Base-by-base conservation (phyloP, 2,113 vertebrate species). In the Amia ocellicauda region DNA sequence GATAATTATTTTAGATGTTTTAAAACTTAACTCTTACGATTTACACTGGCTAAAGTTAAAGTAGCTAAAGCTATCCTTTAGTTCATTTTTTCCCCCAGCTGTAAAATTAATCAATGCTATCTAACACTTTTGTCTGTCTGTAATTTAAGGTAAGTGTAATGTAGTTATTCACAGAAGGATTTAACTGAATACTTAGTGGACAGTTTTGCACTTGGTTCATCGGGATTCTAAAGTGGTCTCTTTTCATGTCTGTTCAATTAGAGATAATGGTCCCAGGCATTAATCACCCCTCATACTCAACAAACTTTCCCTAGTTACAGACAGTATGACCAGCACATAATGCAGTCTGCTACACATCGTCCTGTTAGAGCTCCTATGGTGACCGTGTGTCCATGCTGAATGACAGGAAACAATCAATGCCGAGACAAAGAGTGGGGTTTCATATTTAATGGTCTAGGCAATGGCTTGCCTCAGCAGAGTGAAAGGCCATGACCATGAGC, bases 161-260 rank as follows among this genome's bases (percentile, higher is more conserved):
- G 8, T 63, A 75, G 80, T 0, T 0, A 73, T 83, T 73, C 73
- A 20, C 0, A 20, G 52, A 64, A 64, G 40, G 53, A 63, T 53
- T 53, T 53, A 53, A 20, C 51, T 80, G 66, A 66, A 62, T 71
- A 68, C 75, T 65, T 42, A 67, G 62, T 70, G 74, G 78, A 74
- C 76, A 83, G 72, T n/a, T 70, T 67, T 77, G 72, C 71, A 72
- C 74, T 66, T 72, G 72, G 71, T 71, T 87, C 83, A 79, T 74
- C 24, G 28, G 56, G 69, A 59, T 52, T 60, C 75, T 73, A 78
- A 86, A 86, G 73, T 72, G 67, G 65, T 62, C 56, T 47, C 45
- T 50, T 73, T 75, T 79, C 71, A 67, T 49, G 59, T 71, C 83
- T 88, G 73, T 83, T 84, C 78, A 84, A 82, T 82, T 80, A 78